These are phyloP conservation scores for Halichoeres trimaculatus DNA, from an alignment of 2,113 vertebrate species.

Conservation along the genomic window DNA sequence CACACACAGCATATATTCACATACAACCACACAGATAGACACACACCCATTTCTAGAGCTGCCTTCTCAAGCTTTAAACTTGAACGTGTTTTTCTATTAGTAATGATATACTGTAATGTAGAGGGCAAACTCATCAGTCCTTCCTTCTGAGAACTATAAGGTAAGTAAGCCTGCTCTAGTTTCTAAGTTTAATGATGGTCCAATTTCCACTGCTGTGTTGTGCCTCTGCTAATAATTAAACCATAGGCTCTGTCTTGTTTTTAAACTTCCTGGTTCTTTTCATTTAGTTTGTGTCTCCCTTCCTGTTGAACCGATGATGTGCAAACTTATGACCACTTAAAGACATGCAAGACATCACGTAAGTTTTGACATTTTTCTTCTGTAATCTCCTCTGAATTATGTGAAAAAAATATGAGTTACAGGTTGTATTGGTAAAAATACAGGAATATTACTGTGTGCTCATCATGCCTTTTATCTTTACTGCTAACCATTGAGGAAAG, in stretches of 20 bases:
- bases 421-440: neutral
- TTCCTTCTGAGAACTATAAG: constrained; percentile 20
- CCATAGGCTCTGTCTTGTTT: neutral
- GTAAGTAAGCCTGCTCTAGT: constrained; percentile 17
- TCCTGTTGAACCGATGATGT: neutral
- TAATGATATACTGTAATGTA: neutral
- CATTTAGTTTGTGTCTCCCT: neutral
- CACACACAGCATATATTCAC: neutral
- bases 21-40: neutral
- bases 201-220: neutral
- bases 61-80: neutral
- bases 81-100: no score
- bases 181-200: neutral
- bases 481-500: no score
- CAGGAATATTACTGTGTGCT: neutral
- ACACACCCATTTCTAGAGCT: neutral
- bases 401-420: neutral
- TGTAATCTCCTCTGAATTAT: neutral
- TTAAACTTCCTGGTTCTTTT: neutral
- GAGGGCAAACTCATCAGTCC: neutral
- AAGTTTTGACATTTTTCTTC: neutral
- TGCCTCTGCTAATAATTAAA: neutral
- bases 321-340: neutral
- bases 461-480: neutral
- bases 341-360: neutral